Conservation (phyloP, 2,113 vertebrate species). For the Leucoraja erinaceus region DNA sequence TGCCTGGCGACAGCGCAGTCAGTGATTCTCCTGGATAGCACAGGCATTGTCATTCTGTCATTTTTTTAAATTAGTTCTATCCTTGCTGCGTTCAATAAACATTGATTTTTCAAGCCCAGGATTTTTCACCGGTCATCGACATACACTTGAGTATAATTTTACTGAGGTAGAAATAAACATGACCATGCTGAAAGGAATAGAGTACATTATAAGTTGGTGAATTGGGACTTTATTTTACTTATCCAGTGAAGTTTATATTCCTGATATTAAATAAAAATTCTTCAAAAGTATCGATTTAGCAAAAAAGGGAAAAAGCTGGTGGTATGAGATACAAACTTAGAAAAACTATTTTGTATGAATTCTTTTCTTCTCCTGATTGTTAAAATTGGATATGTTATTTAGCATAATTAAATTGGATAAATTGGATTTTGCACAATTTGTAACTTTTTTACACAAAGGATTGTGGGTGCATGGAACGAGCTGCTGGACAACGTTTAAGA, state of each 20-base stretch:
- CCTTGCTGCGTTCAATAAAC: neutral
- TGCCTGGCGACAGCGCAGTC: neutral
- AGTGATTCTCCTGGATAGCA: neutral
- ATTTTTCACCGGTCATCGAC: neutral
- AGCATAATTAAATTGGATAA: neutral
- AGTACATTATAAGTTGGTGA: neutral
- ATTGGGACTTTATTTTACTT: neutral
- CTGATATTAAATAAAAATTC: neutral
- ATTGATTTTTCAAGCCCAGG: constrained; percentile 4
- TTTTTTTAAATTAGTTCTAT: neutral
- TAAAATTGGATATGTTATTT: neutral
- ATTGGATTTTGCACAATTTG: neutral
- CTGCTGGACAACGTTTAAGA: no score
- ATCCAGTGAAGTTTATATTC: no score
- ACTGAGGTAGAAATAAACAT: neutral
- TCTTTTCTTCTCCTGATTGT: neutral
- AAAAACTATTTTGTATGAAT: neutral
- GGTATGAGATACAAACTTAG: neutral
- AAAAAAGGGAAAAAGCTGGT: neutral
- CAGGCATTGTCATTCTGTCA: neutral
- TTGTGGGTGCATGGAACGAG: no score
- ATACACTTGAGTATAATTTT: neutral
- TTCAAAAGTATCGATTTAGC: neutral
- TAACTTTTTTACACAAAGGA: no score
- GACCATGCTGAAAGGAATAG: neutral